Evolutionary conservation across 2,797 vertebrate genomes (phyloP).

Genomic region (Heteromormyrus szaboi): DNA sequence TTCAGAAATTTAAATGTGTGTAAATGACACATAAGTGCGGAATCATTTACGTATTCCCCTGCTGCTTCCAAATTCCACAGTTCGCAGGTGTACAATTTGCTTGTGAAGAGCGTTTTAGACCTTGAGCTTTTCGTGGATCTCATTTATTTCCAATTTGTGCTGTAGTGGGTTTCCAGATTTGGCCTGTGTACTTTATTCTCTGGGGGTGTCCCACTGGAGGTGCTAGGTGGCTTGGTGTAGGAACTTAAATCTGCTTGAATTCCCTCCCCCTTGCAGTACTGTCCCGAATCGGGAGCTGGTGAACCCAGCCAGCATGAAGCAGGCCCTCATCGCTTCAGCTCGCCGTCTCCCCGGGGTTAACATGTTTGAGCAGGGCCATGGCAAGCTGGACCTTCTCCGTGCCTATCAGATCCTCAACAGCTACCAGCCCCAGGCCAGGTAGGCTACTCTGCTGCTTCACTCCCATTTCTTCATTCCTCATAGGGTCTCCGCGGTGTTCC

Average conservation of each 20-base stretch:
- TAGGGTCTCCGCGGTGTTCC: neutral
- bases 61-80: neutral
- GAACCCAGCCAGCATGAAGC: slow-evolving; percentile 98
- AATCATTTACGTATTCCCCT: neutral
- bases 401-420: slow-evolving; percentile 97
- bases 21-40: neutral
- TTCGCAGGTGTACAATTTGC: neutral
- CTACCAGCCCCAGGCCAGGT: slow-evolving; percentile 97
- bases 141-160: neutral
- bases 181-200: neutral
- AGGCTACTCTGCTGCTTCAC: slow-evolving; percentile 22
- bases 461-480: neutral
- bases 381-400: slow-evolving; percentile 89
- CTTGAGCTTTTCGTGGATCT: neutral
- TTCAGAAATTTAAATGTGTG: neutral
- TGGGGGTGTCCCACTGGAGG: neutral
- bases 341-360: slow-evolving; percentile 93
- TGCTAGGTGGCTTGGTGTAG: neutral
- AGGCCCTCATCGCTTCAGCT: slow-evolving; percentile 92
- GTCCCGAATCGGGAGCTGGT: slow-evolving; percentile 88
- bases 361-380: slow-evolving; percentile 98
- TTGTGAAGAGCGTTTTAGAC: neutral
- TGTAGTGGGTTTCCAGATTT: neutral
- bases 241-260: neutral
- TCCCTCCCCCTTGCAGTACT: slow-evolving; percentile 63